These are phyloP conservation scores for Cercopithecus diana DNA, from an alignment of 2,797 vertebrate species.

Conservation along the genomic window DNA sequence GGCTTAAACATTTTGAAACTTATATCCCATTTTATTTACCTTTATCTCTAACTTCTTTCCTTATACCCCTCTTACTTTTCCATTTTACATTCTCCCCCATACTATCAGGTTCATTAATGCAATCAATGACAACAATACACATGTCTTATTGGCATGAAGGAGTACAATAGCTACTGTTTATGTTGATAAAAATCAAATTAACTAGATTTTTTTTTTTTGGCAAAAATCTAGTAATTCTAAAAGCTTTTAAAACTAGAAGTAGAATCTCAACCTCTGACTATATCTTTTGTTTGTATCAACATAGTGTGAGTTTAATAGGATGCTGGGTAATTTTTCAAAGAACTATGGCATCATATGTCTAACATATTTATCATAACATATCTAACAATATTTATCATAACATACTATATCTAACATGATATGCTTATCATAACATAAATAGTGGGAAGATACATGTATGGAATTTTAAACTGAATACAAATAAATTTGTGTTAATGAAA, in stretches of 20 bases:
- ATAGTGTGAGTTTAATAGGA: not conserved
- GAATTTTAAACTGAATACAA: slow-evolving; percentile 17
- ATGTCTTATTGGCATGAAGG: not conserved
- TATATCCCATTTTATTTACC: not conserved
- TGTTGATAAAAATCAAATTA: not conserved
- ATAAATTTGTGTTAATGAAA: not conserved
- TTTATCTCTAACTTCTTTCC: not conserved
- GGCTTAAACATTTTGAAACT: not conserved
- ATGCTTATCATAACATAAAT: not conserved
- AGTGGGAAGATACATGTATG: not conserved
- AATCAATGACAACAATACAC: not conserved
- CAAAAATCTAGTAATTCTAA: not conserved
- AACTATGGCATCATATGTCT: not conserved
- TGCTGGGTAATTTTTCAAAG: not conserved
- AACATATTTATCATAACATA: too few species aligned
- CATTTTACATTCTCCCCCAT: not conserved
- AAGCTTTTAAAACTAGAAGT: not conserved
- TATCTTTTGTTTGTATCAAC: not conserved
- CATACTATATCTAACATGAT: too few species aligned
- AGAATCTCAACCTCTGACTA: not conserved
- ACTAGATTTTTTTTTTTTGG: not conserved
- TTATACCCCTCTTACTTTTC: not conserved
- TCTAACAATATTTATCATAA: too few species aligned
- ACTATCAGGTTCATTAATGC: not conserved
- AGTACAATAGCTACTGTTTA: not conserved